A percentile compares a stretch with the other conserved stretches of the same genome.
These are phyloP conservation scores for Tupiocoris notatus DNA, from an alignment of 2,888 invertebrate species.

Conservation along the genomic window DNA sequence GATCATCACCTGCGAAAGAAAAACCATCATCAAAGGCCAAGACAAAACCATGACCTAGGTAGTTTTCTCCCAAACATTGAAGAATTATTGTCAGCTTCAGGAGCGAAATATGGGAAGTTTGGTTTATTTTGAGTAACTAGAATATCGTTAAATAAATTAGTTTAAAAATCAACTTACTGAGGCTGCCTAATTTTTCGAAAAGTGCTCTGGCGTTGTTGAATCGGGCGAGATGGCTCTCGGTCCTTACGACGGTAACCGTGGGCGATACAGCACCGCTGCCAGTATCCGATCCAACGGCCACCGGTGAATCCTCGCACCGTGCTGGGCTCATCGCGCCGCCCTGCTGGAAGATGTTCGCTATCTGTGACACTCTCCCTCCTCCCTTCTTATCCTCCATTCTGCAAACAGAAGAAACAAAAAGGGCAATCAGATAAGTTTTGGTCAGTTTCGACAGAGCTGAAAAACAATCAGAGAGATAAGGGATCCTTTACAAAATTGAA, in stretches of 20 bases:
- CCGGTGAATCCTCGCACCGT: constrained; percentile 51
- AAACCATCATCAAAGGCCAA: background rate
- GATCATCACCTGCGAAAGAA: constrained; percentile 41
- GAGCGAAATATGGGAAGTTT: no score
- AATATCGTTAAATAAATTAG: constrained; percentile 10
- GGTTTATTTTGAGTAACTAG: constrained; percentile 20
- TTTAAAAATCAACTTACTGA: constrained; percentile 27
- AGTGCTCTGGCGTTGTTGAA: constrained; percentile 89
- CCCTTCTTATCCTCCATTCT: constrained; percentile 51
- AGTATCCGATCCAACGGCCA: constrained; percentile 46
- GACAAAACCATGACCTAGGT: background rate
- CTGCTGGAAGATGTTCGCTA: constrained; percentile 82
- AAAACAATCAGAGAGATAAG: no score
- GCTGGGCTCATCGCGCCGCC: constrained; percentile 60
- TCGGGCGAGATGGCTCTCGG: constrained; percentile 84
- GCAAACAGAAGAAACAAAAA: constrained; percentile 9
- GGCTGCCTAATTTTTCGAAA: constrained; percentile 77
- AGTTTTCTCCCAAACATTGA: no score
- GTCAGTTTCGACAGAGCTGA: no score
- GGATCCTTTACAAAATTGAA: no score
- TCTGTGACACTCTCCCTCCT: constrained; percentile 64
- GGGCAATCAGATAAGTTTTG: no score
- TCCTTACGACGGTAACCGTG: constrained; percentile 73
- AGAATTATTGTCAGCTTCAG: no score
- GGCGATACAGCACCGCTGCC: constrained; percentile 45